phyloP scores from a whole-genome alignment of 2,797 vertebrate genomes.

The Hoplostethus mediterraneus region DNA sequence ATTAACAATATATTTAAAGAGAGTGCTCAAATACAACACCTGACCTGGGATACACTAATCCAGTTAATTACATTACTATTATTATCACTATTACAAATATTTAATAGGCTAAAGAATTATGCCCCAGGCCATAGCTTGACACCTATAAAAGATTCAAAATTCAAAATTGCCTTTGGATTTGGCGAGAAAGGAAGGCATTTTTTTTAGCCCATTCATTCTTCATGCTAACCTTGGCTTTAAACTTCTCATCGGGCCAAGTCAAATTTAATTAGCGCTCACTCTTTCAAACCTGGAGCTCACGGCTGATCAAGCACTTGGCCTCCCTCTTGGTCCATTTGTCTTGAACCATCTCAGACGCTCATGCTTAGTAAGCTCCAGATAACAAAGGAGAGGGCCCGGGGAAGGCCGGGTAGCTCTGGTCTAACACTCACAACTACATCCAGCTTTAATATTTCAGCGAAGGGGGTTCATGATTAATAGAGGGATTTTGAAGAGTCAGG shows the following conservation, averaged over 20 bases:
- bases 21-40: slow-evolving; percentile 7
- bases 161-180: slow-evolving; percentile 24
- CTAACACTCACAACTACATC: slow-evolving; percentile 53
- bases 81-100: slow-evolving; percentile 21
- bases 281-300: slow-evolving; percentile 75
- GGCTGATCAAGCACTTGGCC: slow-evolving; percentile 73
- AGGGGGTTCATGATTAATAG: slow-evolving; percentile 73
- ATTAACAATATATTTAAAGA: slow-evolving; percentile 25
- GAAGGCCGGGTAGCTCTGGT: slow-evolving; percentile 55
- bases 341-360: slow-evolving; percentile 63
- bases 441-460: slow-evolving; percentile 74
- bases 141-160: slow-evolving; percentile 1
- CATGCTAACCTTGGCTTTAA: slow-evolving; percentile 66
- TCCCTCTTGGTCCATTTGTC: slow-evolving; percentile 74
- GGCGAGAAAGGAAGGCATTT: slow-evolving; percentile 26
- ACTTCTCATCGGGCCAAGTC: slow-evolving; percentile 70
- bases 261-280: slow-evolving; percentile 77
- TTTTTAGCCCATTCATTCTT: slow-evolving; percentile 60
- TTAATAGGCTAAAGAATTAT: slow-evolving; percentile 17
- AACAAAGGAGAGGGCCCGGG: slow-evolving; percentile 57
- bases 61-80: slow-evolving; percentile 18
- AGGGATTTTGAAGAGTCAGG: slow-evolving; percentile 62
- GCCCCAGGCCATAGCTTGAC: not conserved
- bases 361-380: slow-evolving; percentile 63
- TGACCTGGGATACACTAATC: slow-evolving; percentile 3